Base-by-base conservation (phyloP, 2,888 invertebrate genomes). In the Hypolimnas misippus region DNA sequence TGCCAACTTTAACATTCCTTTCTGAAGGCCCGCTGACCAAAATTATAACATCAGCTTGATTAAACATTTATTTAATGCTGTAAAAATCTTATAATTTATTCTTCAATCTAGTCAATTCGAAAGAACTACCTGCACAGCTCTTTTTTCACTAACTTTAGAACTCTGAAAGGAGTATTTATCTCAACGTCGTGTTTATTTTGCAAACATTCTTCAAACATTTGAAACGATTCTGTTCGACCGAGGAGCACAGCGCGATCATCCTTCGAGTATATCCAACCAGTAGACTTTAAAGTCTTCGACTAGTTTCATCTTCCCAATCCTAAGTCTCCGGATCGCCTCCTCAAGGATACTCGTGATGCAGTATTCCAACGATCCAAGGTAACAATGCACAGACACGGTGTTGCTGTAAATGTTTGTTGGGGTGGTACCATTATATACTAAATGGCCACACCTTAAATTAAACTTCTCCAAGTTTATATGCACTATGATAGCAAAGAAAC, bases 331-430 rank as follows among this genome's bases (percentile, higher is more conserved):
- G 76, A 75, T 79, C 76, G 79, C 44, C 65, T 60, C 81, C 81
- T 66, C 78, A 83, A 82, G 88, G 82, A 83, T 85, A 85, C 89
- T 83, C 86, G 77, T 79, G 87, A 81, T 81, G 84, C 69, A 82
- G 88, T 87, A 83, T 87, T 84, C 91, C 91, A 88, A 79, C 89
- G 81, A 81, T 81, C 70, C 81, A 86, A 66, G 88, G 88, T 89
- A 89, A 87, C 81, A 8, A 81, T 59, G 62, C 65, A 67, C 67
- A 61, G 49, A 57, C 64, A 67, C 60, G 17, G 49, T 59, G 57
- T 57, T 55, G 56, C 61, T 67, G 33, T 46, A 12, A 46, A 35
- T 55, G 46, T 66, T 46, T 56, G 56, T 55, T 63, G 59, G 63
- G 51, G 55, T 58, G 58, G 58, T 54, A 58, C 57, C 62, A 50